phyloP scores from a whole-genome alignment of 2,888 invertebrate species.

The Arrhopalites spinosus region DNA sequence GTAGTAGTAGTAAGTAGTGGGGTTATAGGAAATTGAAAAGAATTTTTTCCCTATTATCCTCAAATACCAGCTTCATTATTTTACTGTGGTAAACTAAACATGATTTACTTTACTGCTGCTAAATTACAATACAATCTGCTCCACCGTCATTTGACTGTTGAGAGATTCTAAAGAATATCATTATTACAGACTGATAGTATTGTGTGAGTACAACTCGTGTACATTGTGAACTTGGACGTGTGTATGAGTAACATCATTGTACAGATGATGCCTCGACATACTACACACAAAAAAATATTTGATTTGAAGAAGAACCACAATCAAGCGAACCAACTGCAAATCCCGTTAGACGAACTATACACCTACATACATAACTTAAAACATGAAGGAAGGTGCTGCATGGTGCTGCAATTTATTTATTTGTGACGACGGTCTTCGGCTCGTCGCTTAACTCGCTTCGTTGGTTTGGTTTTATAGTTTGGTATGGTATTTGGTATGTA shows the following conservation, averaged over 20 bases:
- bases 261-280: no score
- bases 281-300: conserved; percentile 16
- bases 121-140: background rate
- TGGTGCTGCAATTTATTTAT: no score
- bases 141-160: background rate
- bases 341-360: conserved; percentile 29
- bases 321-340: conserved; percentile 25
- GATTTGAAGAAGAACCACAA: conserved; percentile 27
- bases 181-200: background rate
- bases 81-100: background rate
- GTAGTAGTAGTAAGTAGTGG: no score
- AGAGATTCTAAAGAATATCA: background rate
- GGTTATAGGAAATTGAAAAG: no score
- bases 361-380: conserved; percentile 33
- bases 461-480: background rate
- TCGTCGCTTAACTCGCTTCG: background rate
- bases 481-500: background rate
- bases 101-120: background rate
- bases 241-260: background rate
- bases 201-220: background rate
- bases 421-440: background rate
- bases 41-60: no score
- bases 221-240: conserved; percentile 2
- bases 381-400: conserved; percentile 11
- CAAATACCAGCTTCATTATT: no score